Conservation (phyloP, 53 echinoderm and acorn worm genomes). For the Henricia sp. region DNA sequence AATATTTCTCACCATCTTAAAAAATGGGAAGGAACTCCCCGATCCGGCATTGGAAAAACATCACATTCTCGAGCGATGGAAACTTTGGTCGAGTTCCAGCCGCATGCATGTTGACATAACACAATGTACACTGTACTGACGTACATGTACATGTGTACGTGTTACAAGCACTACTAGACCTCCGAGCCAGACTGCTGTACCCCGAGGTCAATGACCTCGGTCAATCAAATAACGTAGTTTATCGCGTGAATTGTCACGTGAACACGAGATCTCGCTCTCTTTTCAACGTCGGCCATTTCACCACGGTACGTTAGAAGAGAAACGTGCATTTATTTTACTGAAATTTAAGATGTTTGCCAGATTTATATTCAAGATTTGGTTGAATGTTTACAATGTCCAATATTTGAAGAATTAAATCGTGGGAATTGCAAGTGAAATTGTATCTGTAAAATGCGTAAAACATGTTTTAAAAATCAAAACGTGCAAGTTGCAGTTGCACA, state of each 20-base stretch:
- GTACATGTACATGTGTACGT: slow-evolving; percentile 1
- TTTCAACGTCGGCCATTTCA: slow-evolving; percentile 47
- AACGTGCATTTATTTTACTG: background rate
- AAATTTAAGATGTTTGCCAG: no score
- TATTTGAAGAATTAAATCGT: no score
- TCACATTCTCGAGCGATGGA: slow-evolving; percentile 16
- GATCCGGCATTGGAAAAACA: slow-evolving; percentile 4
- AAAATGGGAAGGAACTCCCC: slow-evolving; percentile 39
- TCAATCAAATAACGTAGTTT: slow-evolving; percentile 5
- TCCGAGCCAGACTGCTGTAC: slow-evolving; percentile 50
- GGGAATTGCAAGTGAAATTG: no score
- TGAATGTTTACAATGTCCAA: no score
- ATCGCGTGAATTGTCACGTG: slow-evolving; percentile 16
- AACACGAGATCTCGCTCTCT: slow-evolving; percentile 33
- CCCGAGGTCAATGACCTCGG: slow-evolving; percentile 62
- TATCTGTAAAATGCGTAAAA: no score
- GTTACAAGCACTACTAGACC: slow-evolving; percentile 33
- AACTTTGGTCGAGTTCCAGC: slow-evolving; percentile 21
- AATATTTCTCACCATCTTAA: slow-evolving; percentile 47
- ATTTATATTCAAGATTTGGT: no score
- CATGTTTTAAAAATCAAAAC: background rate
- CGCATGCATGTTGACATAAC: background rate
- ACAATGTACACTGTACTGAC: slow-evolving; percentile 5
- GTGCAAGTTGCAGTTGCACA: background rate
- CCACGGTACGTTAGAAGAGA: slow-evolving; percentile 27